phyloP scores from a whole-genome alignment of 35 echinoderm and acorn worm species.

The Eucidaris tribuloides region DNA sequence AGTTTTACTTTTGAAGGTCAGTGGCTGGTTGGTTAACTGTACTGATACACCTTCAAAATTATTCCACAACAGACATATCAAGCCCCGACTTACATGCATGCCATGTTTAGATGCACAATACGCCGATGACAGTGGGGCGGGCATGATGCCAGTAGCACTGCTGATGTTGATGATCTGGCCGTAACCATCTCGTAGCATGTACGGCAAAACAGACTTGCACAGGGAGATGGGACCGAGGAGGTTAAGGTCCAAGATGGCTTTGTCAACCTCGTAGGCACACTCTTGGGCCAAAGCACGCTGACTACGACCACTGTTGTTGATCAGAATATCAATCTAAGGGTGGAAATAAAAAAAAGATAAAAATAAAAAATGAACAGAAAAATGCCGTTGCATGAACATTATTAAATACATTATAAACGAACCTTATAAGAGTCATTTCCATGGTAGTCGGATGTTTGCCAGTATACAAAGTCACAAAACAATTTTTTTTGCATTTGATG shows the following conservation, averaged over 20 bases:
- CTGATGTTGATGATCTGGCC: constrained; percentile 91
- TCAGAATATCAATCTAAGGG: constrained; percentile 74
- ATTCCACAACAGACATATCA: not conserved
- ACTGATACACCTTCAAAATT: no score
- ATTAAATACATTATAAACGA: no score
- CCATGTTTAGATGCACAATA: constrained; percentile 84
- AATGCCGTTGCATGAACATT: no score
- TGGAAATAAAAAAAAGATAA: not conserved
- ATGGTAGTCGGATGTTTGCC: no score
- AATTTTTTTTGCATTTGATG: no score
- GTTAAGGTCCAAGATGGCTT: constrained; percentile 59
- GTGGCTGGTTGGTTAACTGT: no score
- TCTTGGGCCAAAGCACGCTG: constrained; percentile 59
- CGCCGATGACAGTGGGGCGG: constrained; percentile 25
- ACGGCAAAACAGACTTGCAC: constrained; percentile 69
- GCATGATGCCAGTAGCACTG: constrained; percentile 70
- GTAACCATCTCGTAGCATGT: constrained; percentile 43
- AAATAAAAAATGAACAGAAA: no score
- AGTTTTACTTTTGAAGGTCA: no score
- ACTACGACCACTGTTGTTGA: constrained; percentile 81
- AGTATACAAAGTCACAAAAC: no score
- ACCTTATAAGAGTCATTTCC: no score
- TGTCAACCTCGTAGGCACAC: constrained; percentile 61
- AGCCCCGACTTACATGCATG: constrained; percentile 61
- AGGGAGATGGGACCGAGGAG: constrained; percentile 78